A percentile compares a stretch with the other conserved stretches of the same genome.
These are phyloP conservation scores for Epinephelus lanceolatus DNA, from an alignment of 2,113 vertebrate genomes.

Conservation along the genomic window DNA sequence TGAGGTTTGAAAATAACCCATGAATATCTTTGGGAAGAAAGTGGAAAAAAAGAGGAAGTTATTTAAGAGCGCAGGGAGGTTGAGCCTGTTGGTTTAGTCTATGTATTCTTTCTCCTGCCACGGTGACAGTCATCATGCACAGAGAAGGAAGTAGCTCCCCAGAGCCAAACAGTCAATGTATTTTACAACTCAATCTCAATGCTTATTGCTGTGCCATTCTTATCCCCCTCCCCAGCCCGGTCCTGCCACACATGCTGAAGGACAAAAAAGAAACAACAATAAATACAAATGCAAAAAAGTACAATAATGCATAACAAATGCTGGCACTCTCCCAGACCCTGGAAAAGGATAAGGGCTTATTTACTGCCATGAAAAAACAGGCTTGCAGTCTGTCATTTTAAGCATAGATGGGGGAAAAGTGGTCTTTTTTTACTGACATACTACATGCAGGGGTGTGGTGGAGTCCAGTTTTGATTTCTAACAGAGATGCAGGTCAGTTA, in stretches of 20 bases:
- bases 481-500: slow-evolving; percentile 1
- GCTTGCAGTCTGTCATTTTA: slow-evolving; percentile 71
- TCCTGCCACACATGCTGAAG: slow-evolving; percentile 46
- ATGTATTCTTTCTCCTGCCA: slow-evolving; percentile 34
- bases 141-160: slow-evolving; percentile 43
- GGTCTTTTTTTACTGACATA: slow-evolving; percentile 9
- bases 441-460: neutral
- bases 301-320: slow-evolving; percentile 51
- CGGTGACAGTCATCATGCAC: slow-evolving; percentile 33
- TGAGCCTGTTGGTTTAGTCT: neutral
- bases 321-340: slow-evolving; percentile 42
- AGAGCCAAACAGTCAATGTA: slow-evolving; percentile 55
- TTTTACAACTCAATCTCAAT: slow-evolving; percentile 74
- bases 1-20: neutral
- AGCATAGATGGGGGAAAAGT: slow-evolving; percentile 34
- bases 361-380: slow-evolving; percentile 76
- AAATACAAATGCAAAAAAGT: slow-evolving; percentile 55
- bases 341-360: slow-evolving; percentile 61
- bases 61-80: slow-evolving; percentile 12
- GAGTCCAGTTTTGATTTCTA: neutral
- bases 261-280: slow-evolving; percentile 51
- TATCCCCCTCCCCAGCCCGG: slow-evolving; percentile 13
- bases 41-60: slow-evolving; percentile 20
- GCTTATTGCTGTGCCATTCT: slow-evolving; percentile 37
- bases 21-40: slow-evolving; percentile 1